Evolutionary conservation across 2,113 vertebrate genomes (phyloP).

Genomic region (Aplodontia rufa): DNA sequence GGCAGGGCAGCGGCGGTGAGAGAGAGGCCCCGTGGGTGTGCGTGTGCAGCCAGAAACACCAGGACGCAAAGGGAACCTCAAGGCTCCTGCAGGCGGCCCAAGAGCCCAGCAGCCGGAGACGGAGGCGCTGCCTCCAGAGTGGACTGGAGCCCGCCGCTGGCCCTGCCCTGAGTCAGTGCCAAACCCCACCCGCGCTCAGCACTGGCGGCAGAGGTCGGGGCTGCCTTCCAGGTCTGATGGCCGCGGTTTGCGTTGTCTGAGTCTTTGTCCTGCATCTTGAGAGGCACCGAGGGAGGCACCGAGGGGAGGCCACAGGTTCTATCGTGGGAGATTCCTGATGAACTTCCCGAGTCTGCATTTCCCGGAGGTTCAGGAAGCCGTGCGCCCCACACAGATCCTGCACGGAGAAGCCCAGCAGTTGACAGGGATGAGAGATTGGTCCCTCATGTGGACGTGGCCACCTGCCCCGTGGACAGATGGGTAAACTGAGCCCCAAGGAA

Average conservation of each 20-base stretch:
- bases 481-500: not conserved
- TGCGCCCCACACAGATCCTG: no score
- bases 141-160: no score
- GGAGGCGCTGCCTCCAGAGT: not conserved
- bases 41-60: not conserved
- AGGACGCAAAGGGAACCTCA: not conserved
- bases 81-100: not conserved
- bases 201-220: not conserved
- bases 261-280: not conserved
- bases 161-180: no score
- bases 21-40: not conserved
- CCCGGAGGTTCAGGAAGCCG: not conserved
- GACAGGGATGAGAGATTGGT: not conserved
- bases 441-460: not conserved
- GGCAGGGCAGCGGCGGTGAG: slow-evolving; percentile 51
- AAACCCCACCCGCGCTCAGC: no score
- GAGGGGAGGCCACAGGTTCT: no score
- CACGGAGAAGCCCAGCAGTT: not conserved
- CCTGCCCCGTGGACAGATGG: not conserved
- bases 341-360: not conserved
- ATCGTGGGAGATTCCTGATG: no score
- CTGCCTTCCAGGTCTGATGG: not conserved
- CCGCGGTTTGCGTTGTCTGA: not conserved
- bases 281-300: no score
- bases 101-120: not conserved